Conservation (phyloP, 2,888 invertebrate species). For the Magallana nippona region DNA sequence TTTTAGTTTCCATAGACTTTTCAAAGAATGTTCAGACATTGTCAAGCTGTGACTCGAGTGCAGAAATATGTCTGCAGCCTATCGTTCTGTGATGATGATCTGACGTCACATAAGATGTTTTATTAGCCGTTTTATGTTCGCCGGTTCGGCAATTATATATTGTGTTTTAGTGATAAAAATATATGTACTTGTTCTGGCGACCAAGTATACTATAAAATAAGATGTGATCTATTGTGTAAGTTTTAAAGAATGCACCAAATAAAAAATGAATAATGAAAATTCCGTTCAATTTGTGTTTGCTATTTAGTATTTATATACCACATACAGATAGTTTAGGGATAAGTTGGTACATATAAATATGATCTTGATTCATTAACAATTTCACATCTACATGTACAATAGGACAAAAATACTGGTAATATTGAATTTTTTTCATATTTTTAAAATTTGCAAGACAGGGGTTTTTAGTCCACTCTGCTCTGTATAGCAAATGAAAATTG, state of each 20-base stretch:
- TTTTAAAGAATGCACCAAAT: slow-evolving; percentile 17
- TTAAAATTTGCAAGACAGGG: no score
- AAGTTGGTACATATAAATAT: no score
- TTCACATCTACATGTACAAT: no score
- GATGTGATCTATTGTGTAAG: background rate
- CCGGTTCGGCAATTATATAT: slow-evolving; percentile 14
- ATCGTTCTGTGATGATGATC: slow-evolving; percentile 15
- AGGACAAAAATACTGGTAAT: no score
- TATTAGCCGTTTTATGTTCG: slow-evolving; percentile 21
- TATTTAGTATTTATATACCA: no score
- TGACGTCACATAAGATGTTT: background rate
- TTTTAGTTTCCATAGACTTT: background rate
- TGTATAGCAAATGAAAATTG: no score
- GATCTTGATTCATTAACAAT: no score
- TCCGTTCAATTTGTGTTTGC: background rate
- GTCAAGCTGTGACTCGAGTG: background rate
- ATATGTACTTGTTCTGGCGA: background rate
- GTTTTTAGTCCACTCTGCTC: no score
- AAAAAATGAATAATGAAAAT: background rate
- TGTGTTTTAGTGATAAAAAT: slow-evolving; percentile 26
- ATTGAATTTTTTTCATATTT: no score
- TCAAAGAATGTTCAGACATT: background rate
- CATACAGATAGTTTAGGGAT: no score
- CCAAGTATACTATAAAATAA: slow-evolving; percentile 20
- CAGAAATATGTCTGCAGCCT: background rate